A percentile compares a stretch with the other conserved stretches of the same genome.
Evolutionary conservation across 2,888 invertebrate genomes (phyloP).

Genomic region (Maniola hyperantus): DNA sequence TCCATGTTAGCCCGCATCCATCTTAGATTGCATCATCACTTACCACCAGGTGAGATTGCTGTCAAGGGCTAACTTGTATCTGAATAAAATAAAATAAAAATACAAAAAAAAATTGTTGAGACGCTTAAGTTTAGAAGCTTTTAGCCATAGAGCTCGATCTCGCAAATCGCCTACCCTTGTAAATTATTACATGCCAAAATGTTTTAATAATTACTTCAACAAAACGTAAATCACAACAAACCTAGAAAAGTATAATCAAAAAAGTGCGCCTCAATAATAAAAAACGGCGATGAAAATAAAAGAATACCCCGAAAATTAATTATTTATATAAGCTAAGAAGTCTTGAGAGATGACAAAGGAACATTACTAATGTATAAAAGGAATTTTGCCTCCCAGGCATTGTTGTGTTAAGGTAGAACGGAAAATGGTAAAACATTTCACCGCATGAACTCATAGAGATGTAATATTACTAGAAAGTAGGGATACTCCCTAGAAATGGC

Average conservation of each 20-base stretch:
- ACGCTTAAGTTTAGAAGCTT: too few relatives aligned
- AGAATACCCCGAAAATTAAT: conserved; percentile 35
- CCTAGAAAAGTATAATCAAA: conserved; percentile 18
- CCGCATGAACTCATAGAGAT: conserved; percentile 13
- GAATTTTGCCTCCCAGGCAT: conserved; percentile 31
- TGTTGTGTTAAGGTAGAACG: conserved; percentile 34
- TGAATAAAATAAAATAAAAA: too few relatives aligned
- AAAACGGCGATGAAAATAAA: conserved; percentile 28
- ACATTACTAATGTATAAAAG: conserved; percentile 36
- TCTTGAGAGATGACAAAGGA: conserved; percentile 38
- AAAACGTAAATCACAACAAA: conserved; percentile 3
- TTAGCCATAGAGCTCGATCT: too few relatives aligned
- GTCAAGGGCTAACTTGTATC: too few relatives aligned
- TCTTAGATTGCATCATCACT: too few relatives aligned
- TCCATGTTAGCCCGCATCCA: too few relatives aligned
- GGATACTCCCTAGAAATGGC: background rate
- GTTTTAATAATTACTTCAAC: background rate
- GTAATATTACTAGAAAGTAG: background rate
- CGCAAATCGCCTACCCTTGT: background rate
- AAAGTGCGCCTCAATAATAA: conserved; percentile 17
- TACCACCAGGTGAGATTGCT: too few relatives aligned
- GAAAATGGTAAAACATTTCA: conserved; percentile 35
- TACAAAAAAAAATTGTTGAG: too few relatives aligned
- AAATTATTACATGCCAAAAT: background rate
- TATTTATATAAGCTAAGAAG: conserved; percentile 37